phyloP scores from a whole-genome alignment of 2,797 vertebrate species.

The Synaphobranchus kaupii region DNA sequence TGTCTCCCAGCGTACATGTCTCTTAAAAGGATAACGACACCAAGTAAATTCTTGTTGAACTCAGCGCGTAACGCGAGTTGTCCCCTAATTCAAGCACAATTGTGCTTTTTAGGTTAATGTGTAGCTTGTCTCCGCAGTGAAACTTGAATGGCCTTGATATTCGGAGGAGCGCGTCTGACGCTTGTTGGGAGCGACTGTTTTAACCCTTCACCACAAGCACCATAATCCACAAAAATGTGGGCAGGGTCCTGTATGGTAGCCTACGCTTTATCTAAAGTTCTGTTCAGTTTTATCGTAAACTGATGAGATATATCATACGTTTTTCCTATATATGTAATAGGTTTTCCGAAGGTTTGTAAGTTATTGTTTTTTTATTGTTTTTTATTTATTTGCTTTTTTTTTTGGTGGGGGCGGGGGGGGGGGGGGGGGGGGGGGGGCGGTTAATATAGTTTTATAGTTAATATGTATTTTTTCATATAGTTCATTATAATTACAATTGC shows the following conservation, averaged over 20 bases:
- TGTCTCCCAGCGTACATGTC: constrained; percentile 29
- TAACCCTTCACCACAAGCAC: constrained; percentile 6
- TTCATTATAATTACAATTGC: no score
- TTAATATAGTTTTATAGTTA: no score
- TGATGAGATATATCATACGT: background rate
- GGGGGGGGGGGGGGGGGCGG: no score
- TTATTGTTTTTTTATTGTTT: no score
- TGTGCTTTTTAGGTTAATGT: constrained; percentile 26
- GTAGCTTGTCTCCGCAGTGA: constrained; percentile 19
- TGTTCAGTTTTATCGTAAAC: background rate
- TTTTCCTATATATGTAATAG: background rate
- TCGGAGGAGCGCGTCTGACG: constrained; percentile 21
- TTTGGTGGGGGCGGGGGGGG: no score
- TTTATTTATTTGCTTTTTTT: no score
- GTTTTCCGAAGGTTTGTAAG: no score
- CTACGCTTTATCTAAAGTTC: background rate
- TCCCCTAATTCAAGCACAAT: background rate
- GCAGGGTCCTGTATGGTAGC: background rate
- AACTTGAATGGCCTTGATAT: constrained; percentile 20
- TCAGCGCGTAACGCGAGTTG: background rate
- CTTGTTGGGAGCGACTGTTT: constrained; percentile 10
- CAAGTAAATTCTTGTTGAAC: background rate
- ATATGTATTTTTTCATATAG: no score
- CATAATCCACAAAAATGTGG: background rate
- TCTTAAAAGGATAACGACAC: background rate